Percentiles rank a stretch among this genome's conserved stretches.
Conservation (phyloP, 2,113 vertebrate genomes). For the Peromyscus leucopus region DNA sequence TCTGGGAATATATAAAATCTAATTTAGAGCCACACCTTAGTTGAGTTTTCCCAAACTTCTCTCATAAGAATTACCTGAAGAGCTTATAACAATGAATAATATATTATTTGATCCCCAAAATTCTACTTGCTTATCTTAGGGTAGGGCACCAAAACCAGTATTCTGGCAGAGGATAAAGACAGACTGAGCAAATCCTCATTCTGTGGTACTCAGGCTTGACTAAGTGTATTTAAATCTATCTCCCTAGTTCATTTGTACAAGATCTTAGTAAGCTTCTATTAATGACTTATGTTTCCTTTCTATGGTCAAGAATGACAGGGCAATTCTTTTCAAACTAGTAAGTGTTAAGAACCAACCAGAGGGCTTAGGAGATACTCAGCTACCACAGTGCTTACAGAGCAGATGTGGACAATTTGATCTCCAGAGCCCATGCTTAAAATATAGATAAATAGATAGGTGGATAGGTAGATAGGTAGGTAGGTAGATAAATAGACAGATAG, state of each 20-base stretch:
- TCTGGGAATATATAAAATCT: constrained; percentile 44
- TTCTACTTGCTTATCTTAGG: background rate
- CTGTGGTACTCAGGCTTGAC: background rate
- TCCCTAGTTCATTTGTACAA: background rate
- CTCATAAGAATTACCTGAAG: constrained; percentile 43
- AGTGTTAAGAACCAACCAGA: background rate
- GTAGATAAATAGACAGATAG: background rate
- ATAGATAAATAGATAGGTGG: background rate
- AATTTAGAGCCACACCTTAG: constrained; percentile 47
- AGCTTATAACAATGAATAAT: constrained; percentile 43
- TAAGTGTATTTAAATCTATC: background rate
- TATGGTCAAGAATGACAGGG: background rate
- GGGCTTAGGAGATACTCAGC: background rate
- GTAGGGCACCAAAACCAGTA: background rate
- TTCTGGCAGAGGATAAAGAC: background rate
- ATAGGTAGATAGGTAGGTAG: background rate
- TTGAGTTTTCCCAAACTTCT: constrained; percentile 30
- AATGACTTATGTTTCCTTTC: background rate
- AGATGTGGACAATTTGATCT: background rate
- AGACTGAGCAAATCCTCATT: background rate
- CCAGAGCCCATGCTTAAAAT: background rate
- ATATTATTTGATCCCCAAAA: background rate
- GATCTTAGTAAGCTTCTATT: background rate
- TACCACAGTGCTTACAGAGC: background rate
- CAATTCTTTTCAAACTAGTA: background rate